phyloP scores from a whole-genome alignment of 1,140 invertebrate genomes.

The Aphelenchoides fujianensis region DNA sequence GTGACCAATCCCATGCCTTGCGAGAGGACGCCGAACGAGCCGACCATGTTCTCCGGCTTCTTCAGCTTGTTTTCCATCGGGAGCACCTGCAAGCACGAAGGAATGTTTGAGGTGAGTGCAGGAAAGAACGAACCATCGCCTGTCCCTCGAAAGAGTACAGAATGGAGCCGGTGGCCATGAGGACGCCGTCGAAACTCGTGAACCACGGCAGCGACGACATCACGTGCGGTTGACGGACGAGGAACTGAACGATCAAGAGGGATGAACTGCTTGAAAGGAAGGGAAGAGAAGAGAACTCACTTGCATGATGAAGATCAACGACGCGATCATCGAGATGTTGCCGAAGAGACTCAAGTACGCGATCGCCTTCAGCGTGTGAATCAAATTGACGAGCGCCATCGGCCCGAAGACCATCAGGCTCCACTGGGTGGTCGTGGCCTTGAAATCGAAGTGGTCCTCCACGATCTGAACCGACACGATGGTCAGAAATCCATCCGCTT shows the following conservation, averaged over 20 bases:
- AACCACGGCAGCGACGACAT: conserved; percentile 40
- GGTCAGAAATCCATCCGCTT: background rate
- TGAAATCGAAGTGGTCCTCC: conserved; percentile 36
- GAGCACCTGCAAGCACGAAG: conserved; percentile 35
- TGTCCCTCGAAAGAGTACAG: conserved; percentile 61
- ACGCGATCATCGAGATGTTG: conserved; percentile 51
- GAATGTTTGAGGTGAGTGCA: background rate
- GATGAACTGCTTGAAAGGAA: no score
- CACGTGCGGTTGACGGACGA: conserved; percentile 40
- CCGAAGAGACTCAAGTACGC: conserved; percentile 43
- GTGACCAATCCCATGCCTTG: conserved; percentile 53
- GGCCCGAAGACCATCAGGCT: conserved; percentile 40
- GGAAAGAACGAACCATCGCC: conserved; percentile 47
- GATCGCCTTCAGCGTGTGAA: conserved; percentile 34
- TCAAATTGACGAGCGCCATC: conserved; percentile 38
- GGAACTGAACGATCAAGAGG: conserved; percentile 49
- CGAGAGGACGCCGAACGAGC: conserved; percentile 52
- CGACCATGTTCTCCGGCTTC: conserved; percentile 53
- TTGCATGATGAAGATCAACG: conserved; percentile 52
- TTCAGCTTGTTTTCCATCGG: conserved; percentile 56
- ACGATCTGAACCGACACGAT: conserved; percentile 33
- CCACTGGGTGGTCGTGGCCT: conserved; percentile 30
- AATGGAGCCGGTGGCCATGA: conserved; percentile 53
- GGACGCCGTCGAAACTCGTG: conserved; percentile 54
- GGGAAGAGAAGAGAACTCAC: conserved; percentile 41